These are phyloP conservation scores for Lamprotornis superbus DNA, from an alignment of 2,113 vertebrate genomes.

Conservation along the genomic window DNA sequence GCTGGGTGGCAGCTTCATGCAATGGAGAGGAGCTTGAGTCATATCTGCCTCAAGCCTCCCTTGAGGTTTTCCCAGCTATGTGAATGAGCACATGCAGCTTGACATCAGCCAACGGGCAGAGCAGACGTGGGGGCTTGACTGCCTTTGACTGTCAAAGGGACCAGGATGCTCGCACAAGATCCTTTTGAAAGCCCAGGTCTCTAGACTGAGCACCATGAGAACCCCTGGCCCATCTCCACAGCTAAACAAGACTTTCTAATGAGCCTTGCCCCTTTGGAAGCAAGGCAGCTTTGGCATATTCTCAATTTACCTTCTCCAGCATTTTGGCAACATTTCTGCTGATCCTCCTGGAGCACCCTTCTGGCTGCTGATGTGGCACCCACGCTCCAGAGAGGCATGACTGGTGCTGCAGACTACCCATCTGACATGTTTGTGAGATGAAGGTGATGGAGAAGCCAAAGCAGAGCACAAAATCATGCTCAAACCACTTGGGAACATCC, in stretches of 20 bases:
- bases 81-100: not conserved
- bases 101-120: not conserved
- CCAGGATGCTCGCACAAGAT: accelerated
- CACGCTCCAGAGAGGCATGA: not conserved
- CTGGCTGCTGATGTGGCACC: not conserved
- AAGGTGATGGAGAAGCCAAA: not conserved
- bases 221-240: not conserved
- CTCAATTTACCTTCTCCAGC: not conserved
- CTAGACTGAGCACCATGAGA: not conserved
- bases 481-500: not conserved
- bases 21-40: not conserved
- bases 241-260: not conserved
- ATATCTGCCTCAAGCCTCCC: not conserved
- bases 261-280: not conserved
- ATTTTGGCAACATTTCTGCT: not conserved
- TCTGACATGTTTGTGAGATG: not conserved
- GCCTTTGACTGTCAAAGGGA: not conserved
- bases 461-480: not conserved
- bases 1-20: not conserved
- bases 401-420: not conserved
- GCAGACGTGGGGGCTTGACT: not conserved
- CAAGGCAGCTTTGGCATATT: not conserved
- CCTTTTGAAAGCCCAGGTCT: not conserved
- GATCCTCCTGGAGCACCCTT: not conserved
- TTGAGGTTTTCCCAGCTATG: not conserved